A percentile compares a stretch with the other conserved stretches of the same genome.
These are phyloP conservation scores for Zaprionus obscuricornis DNA, from an alignment of 2,888 invertebrate species.

Conservation along the genomic window DNA sequence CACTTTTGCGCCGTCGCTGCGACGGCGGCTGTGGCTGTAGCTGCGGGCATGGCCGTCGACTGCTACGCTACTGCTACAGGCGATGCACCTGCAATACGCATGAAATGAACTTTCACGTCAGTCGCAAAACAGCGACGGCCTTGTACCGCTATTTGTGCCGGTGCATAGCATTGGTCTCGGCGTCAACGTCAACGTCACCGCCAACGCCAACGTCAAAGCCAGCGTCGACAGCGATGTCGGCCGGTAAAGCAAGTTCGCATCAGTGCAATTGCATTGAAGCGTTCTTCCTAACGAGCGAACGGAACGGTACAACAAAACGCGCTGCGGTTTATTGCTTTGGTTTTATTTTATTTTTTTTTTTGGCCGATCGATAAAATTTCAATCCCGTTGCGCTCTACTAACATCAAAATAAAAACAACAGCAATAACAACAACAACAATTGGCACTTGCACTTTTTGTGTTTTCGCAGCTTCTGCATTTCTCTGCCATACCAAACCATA, in stretches of 20 bases:
- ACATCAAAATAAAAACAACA: constrained; percentile 17
- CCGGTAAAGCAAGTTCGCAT: constrained; percentile 32
- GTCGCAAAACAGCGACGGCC: constrained; percentile 39
- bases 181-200: constrained; percentile 6
- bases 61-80: constrained; percentile 34
- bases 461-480: constrained; percentile 18
- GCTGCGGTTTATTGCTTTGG: constrained; percentile 1
- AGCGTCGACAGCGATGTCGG: constrained; percentile 12
- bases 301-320: neutral
- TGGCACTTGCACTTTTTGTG: constrained; percentile 38
- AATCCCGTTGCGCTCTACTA: constrained; percentile 32
- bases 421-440: constrained; percentile 13
- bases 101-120: no score
- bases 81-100: no score
- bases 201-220: constrained; percentile 6
- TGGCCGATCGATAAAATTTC: constrained; percentile 41
- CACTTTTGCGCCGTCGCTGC: constrained; percentile 39
- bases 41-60: constrained; percentile 29
- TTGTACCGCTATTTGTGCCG: constrained; percentile 48
- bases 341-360: constrained; percentile 10
- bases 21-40: neutral
- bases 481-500: constrained; percentile 6
- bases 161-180: constrained; percentile 25
- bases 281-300: no score
- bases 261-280: constrained; percentile 11